Evolutionary conservation across 2,888 invertebrate genomes (phyloP).

Genomic region (Chromoteleia sp.): DNA sequence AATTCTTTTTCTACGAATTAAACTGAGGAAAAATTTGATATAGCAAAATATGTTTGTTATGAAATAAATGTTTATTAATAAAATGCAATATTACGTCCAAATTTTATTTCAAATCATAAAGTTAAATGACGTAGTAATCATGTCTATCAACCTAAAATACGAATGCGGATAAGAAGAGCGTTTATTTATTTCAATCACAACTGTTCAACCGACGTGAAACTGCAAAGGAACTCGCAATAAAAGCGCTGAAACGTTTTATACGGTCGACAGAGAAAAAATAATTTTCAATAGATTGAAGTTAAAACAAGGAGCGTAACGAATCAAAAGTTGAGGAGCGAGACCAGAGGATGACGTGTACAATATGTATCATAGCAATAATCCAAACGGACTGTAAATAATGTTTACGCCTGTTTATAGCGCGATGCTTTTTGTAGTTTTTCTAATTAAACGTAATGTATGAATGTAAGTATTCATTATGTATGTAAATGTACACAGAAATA

Average conservation of each 20-base stretch:
- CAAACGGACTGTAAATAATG: slow-evolving; percentile 65
- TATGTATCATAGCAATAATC: slow-evolving; percentile 71
- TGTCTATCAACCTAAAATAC: background rate
- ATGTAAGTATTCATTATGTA: slow-evolving; percentile 66
- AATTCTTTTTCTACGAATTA: no score
- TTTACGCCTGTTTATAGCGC: slow-evolving; percentile 69
- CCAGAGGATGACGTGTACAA: slow-evolving; percentile 62
- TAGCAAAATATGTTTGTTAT: no score
- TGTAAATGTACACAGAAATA: slow-evolving; percentile 65
- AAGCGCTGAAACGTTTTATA: slow-evolving; percentile 23
- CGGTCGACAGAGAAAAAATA: slow-evolving; percentile 37
- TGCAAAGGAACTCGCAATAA: slow-evolving; percentile 26
- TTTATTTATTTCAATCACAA: slow-evolving; percentile 12
- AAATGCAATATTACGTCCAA: background rate
- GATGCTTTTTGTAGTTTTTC: slow-evolving; percentile 69
- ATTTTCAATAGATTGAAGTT: slow-evolving; percentile 39
- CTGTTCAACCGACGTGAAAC: background rate
- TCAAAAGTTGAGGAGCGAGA: slow-evolving; percentile 46
- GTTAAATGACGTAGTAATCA: background rate
- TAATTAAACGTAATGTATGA: slow-evolving; percentile 66
- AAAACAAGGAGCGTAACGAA: slow-evolving; percentile 40
- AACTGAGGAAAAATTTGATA: no score
- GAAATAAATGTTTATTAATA: background rate
- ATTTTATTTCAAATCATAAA: no score
- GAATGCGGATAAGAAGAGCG: background rate